phyloP scores from a whole-genome alignment of 1,140 invertebrate species.

The Cydia amplana region DNA sequence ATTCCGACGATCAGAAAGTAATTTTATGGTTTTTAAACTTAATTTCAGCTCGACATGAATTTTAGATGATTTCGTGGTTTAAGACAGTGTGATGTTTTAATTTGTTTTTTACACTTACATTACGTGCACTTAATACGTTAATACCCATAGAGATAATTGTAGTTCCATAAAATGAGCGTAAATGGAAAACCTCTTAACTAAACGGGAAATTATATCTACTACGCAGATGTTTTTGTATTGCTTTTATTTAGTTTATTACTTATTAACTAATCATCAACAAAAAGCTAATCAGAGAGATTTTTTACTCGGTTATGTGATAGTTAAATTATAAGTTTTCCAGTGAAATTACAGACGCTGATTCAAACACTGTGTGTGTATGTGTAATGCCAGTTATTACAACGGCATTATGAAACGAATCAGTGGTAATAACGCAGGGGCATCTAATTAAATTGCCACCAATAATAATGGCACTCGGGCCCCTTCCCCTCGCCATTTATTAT shows the following conservation, averaged over 20 bases:
- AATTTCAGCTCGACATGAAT: constrained; percentile 53
- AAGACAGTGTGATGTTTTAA: constrained; percentile 37
- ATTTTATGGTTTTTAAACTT: constrained; percentile 76
- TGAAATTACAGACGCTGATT: constrained; percentile 56
- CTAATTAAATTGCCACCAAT: constrained; percentile 78
- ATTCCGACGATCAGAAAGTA: constrained; percentile 71
- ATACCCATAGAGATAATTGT: constrained; percentile 42
- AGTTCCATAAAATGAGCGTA: no score
- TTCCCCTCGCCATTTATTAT: constrained; percentile 68
- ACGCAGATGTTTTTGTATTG: no score
- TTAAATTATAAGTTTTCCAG: constrained; percentile 38
- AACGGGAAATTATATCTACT: no score
- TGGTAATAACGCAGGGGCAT: constrained; percentile 74
- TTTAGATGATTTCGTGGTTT: constrained; percentile 30
- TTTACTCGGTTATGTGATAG: no score
- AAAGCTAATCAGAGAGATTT: no score
- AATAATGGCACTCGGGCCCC: constrained; percentile 75
- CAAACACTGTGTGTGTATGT: constrained; percentile 44
- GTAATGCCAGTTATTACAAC: constrained; percentile 61
- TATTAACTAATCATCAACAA: no score
- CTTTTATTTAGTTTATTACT: no score
- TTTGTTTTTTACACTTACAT: constrained; percentile 49
- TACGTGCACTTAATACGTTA: not conserved
- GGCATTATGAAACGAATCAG: constrained; percentile 77
- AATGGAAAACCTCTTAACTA: no score